Evolutionary conservation across 2,797 vertebrate genomes (phyloP).

Genomic region (Chloroceryle inda): DNA sequence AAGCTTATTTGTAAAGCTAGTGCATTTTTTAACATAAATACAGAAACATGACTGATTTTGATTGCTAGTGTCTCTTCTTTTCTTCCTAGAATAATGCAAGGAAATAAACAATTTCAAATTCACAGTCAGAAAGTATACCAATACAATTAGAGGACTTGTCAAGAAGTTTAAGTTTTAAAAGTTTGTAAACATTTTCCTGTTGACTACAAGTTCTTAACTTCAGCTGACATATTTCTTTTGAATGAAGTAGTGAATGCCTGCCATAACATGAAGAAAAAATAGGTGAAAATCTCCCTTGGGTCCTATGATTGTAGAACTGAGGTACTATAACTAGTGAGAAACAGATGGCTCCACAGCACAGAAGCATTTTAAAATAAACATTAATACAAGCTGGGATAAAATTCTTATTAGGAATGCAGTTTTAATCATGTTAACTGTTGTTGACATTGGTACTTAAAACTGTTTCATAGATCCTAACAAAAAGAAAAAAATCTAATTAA

Average conservation of each 20-base stretch:
- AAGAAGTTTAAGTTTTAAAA: conserved; percentile 50
- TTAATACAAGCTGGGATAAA: conserved; percentile 76
- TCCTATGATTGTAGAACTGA: conserved; percentile 67
- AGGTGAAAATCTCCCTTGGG: conserved; percentile 72
- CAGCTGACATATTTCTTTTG: conserved; percentile 65
- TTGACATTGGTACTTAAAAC: conserved; percentile 76
- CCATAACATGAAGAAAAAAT: conserved; percentile 71
- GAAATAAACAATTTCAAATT: conserved; percentile 41
- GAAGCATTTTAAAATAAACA: conserved; percentile 81
- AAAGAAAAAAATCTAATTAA: conserved; percentile 73
- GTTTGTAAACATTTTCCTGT: conserved; percentile 38
- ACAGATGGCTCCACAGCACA: conserved; percentile 75
- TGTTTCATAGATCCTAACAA: conserved; percentile 54
- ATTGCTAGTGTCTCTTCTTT: neutral
- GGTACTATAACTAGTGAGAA: conserved; percentile 72
- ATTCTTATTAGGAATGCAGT: conserved; percentile 75
- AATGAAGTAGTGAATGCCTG: conserved; percentile 59
- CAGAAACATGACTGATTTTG: conserved; percentile 56
- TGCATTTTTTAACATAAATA: conserved; percentile 42
- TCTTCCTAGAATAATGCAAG: neutral
- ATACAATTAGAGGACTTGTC: neutral
- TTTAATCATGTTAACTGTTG: conserved; percentile 81
- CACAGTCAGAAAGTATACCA: neutral
- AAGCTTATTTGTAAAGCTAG: conserved; percentile 36
- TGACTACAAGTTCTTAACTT: conserved; percentile 47